A percentile compares a stretch with the other conserved stretches of the same genome.
Evolutionary conservation across 2,888 invertebrate species (phyloP).

Genomic region (Drosophila pseudotalamancana): DNA sequence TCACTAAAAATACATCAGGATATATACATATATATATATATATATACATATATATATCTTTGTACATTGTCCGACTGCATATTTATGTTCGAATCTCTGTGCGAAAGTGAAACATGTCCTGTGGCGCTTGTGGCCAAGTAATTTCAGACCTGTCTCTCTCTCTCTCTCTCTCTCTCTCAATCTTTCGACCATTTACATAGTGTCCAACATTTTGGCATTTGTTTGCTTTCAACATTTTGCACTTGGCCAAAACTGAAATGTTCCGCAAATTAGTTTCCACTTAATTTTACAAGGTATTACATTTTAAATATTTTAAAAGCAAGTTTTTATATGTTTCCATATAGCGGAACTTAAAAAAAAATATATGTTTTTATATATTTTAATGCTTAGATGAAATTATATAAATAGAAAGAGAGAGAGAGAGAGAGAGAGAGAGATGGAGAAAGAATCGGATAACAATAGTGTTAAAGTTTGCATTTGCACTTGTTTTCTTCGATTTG

Average conservation of each 20-base stretch:
- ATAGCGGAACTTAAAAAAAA: not conserved
- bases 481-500: conserved; percentile 10
- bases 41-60: conserved; percentile 10
- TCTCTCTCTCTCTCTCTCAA: not conserved
- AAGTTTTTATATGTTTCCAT: too few relatives aligned
- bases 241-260: conserved; percentile 13
- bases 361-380: not conserved
- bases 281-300: not conserved
- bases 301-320: too few relatives aligned
- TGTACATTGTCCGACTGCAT: conserved; percentile 35
- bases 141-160: conserved; percentile 19
- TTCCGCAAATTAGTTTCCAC: conserved; percentile 26
- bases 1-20: conserved; percentile 58
- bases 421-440: too few relatives aligned
- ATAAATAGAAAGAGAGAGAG: too few relatives aligned
- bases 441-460: too few relatives aligned
- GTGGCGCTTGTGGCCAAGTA: conserved; percentile 56
- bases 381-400: not conserved
- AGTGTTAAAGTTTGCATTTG: not conserved
- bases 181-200: conserved; percentile 44
- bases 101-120: conserved; percentile 63
- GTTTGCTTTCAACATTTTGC: conserved; percentile 42
- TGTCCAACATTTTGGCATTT: conserved; percentile 34
- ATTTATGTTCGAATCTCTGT: conserved; percentile 51
- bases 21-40: conserved; percentile 22